These are phyloP conservation scores for Bubo scandiacus DNA, from an alignment of 2,113 vertebrate genomes.

Conservation along the genomic window DNA sequence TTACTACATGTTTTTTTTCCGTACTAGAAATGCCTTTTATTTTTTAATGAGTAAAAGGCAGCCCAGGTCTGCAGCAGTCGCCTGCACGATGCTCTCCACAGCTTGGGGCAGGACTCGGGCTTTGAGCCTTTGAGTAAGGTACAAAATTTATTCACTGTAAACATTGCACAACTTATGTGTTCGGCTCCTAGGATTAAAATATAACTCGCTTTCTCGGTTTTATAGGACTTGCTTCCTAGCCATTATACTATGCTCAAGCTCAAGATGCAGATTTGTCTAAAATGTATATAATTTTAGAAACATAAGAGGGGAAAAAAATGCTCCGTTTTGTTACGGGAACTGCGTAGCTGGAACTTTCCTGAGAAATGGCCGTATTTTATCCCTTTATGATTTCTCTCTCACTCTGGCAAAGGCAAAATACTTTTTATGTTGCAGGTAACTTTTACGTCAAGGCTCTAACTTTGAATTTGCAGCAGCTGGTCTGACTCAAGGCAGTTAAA, in stretches of 20 bases:
- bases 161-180: not conserved
- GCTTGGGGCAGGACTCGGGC: not conserved
- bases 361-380: not conserved
- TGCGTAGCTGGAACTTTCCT: not conserved
- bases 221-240: not conserved
- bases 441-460: not conserved
- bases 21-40: not conserved
- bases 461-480: constrained; percentile 26
- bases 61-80: not conserved
- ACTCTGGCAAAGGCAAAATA: not conserved
- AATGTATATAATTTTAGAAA: not conserved
- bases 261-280: not conserved
- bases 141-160: not conserved
- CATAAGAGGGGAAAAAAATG: not conserved
- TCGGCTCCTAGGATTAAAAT: not conserved
- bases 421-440: constrained; percentile 16
- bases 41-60: not conserved
- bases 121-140: not conserved
- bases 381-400: not conserved
- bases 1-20: accelerated
- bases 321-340: not conserved
- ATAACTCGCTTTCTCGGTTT: not conserved
- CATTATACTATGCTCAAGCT: not conserved
- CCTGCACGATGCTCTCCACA: not conserved
- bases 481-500: constrained; percentile 19